Evolutionary conservation across 2,113 vertebrate genomes (phyloP), one percentile per base, ranked within the genome.

Genomic region (Brachirus orientalis): DNA sequence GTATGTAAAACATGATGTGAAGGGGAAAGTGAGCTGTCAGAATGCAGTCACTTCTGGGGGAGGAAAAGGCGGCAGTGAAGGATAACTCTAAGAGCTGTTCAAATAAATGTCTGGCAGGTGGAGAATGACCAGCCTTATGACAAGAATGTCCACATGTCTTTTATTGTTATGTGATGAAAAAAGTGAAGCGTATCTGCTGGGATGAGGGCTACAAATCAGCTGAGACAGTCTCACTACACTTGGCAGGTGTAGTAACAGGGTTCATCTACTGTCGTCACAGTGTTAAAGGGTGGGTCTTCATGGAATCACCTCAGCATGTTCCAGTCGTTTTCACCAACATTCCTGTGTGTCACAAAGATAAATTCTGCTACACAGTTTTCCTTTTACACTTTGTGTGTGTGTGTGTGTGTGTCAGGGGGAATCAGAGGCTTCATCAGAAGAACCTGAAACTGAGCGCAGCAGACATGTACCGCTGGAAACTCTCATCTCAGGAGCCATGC

Each of bases 391-490:
- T 10, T 57, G 55, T 51, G 36, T 53, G 18, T 69, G 20, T 57
- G 18, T 60, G 62, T 59, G 17, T 60, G 53, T 59, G 35, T 52
- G 13, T 69, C 93, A 98, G 97, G 89, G 94, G 91, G 85, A 94
- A 96, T 88, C 93, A 95, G 82, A 96, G 95, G 86, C 83, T 95
- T 73, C 82, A 93, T 14, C 95, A 94, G 83, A 98, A 98, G 92
- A 95, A 95, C 84, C 93, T 94, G 77, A 96, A 95, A 47, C 89
- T 97, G 89, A 99, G 97, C 69, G 85, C 96, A 0, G 96, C 97
- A 1, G 98, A 99, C 89, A 97, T 98, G 96, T 99, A 99, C 88
- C 95, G 97, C 69, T 99, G 97, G 97, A 99, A 99, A 65, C 93
- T 99, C 10, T 98, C 96, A 1, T 97, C 96, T 9, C 98, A 99